These are phyloP conservation scores for Cistogaster globosa DNA, from an alignment of 2,888 invertebrate species.

Conservation along the genomic window DNA sequence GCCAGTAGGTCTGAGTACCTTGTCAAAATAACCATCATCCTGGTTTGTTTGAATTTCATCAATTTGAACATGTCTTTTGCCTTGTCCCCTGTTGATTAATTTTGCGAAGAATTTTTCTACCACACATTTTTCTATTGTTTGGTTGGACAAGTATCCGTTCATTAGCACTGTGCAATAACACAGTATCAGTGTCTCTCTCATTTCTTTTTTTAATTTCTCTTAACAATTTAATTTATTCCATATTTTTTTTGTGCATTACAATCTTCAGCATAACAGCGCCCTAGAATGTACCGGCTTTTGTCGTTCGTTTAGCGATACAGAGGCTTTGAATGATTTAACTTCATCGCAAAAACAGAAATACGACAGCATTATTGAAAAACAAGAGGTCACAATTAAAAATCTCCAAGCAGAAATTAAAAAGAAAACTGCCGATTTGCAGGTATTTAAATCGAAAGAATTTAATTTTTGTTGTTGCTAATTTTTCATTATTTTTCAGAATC, in stretches of 20 bases:
- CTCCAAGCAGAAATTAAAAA: constrained; percentile 83
- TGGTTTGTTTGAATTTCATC: too few species aligned
- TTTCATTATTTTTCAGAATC: constrained; percentile 77
- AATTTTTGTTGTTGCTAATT: not conserved
- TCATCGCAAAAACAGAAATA: constrained; percentile 73
- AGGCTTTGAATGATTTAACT: constrained; percentile 77
- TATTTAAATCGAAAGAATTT: constrained; percentile 56
- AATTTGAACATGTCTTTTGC: too few species aligned
- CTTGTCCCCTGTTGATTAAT: too few species aligned
- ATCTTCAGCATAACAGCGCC: constrained; percentile 13
- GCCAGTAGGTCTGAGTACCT: too few species aligned
- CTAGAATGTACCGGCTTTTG: constrained; percentile 73
- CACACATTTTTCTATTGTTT: too few species aligned
- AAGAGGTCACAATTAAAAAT: constrained; percentile 85
- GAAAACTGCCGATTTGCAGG: constrained; percentile 81
- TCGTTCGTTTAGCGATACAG: constrained; percentile 78
- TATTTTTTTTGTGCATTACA: not conserved
- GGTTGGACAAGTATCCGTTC: too few species aligned
- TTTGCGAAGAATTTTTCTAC: too few species aligned
- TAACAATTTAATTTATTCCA: too few species aligned
- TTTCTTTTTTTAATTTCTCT: too few species aligned
- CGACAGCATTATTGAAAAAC: constrained; percentile 79
- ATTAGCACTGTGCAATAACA: too few species aligned
- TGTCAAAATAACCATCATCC: too few species aligned
- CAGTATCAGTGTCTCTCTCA: too few species aligned